Percentiles rank a stretch among this genome's conserved stretches.
These are phyloP conservation scores for Tineola bisselliella DNA, from an alignment of 2,888 invertebrate genomes.

Conservation along the genomic window DNA sequence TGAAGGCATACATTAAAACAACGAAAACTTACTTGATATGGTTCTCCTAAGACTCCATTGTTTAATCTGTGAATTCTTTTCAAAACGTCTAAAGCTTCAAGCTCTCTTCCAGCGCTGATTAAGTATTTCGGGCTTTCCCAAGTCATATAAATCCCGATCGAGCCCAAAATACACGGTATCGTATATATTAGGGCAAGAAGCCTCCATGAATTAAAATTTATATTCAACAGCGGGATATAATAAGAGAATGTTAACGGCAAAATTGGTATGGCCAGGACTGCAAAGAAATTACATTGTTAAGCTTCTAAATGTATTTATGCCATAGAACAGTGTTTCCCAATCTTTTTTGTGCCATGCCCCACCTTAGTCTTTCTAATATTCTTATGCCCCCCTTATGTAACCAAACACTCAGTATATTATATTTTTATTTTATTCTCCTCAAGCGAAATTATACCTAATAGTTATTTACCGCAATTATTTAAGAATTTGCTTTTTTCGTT, in stretches of 20 bases:
- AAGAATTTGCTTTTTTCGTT: no score
- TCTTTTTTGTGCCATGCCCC: no score
- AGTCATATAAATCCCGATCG: slow-evolving; percentile 59
- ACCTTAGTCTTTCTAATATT: no score
- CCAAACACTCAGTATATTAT: no score
- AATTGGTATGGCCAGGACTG: slow-evolving; percentile 73
- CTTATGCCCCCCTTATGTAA: no score
- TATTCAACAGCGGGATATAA: slow-evolving; percentile 44
- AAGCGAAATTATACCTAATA: no score
- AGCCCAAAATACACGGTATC: slow-evolving; percentile 69
- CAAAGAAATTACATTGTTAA: slow-evolving; percentile 19
- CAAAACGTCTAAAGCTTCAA: slow-evolving; percentile 62
- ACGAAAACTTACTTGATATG: slow-evolving; percentile 30
- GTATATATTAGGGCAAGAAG: slow-evolving; percentile 72
- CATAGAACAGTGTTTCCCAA: no score
- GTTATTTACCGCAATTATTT: no score
- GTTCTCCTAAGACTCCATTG: slow-evolving; percentile 28
- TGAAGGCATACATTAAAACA: background rate
- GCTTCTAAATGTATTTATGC: no score
- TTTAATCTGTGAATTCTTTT: slow-evolving; percentile 39
- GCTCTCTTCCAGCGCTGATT: slow-evolving; percentile 59
- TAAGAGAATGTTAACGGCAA: slow-evolving; percentile 66
- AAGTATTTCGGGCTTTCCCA: slow-evolving; percentile 82
- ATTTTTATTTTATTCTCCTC: no score
- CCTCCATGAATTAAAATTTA: slow-evolving; percentile 78